Conservation (phyloP, 2,888 invertebrate genomes). For the Ypsolopha sequella region DNA sequence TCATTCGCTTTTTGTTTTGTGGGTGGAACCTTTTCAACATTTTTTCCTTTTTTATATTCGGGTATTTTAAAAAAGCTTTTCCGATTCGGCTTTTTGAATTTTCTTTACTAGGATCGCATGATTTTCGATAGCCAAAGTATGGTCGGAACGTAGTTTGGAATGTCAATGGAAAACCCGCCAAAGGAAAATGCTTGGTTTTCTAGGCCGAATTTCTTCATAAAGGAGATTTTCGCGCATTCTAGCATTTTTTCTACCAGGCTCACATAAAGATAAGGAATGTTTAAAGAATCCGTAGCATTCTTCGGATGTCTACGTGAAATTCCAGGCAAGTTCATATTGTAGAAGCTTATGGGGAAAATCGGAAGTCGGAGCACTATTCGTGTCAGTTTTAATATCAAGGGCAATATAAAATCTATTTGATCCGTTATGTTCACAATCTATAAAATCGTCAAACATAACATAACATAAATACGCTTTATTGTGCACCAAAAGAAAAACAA, state of each 20-base stretch:
- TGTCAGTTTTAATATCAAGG: no score
- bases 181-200: conserved; percentile 18
- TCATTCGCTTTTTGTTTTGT: background rate
- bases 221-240: conserved; percentile 67
- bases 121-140: conserved; percentile 31
- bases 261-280: conserved; percentile 25
- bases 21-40: conserved; percentile 19
- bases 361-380: no score
- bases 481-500: no score
- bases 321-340: no score
- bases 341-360: no score
- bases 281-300: conserved; percentile 22
- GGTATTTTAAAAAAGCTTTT: conserved; percentile 56
- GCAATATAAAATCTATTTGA: no score
- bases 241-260: conserved; percentile 59
- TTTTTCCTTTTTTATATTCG: conserved; percentile 40
- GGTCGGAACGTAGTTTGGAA: conserved; percentile 29
- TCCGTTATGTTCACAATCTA: no score
- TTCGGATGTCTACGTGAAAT: no score
- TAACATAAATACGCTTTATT: no score
- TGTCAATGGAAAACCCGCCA: conserved; percentile 17
- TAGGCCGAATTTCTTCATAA: conserved; percentile 31
- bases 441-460: no score
- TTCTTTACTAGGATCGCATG: conserved; percentile 47
- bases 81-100: conserved; percentile 62